phyloP scores from a whole-genome alignment of 2,113 vertebrate genomes.

The Odocoileus virginianus region DNA sequence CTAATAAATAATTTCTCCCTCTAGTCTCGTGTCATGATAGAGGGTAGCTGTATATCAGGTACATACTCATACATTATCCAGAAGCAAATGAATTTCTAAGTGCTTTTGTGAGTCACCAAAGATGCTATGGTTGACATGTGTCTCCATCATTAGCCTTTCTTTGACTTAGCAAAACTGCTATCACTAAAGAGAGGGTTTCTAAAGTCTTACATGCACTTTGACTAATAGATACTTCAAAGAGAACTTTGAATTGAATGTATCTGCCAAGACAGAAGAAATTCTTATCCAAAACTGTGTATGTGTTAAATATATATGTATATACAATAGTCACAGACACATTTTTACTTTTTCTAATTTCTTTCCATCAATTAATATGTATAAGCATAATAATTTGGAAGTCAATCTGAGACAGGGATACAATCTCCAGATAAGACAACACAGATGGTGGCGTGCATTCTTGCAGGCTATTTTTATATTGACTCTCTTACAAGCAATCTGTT shows the following conservation, averaged over 20 bases:
- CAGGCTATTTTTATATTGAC: conserved; percentile 71
- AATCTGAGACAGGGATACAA: conserved; percentile 49
- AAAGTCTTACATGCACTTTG: neutral
- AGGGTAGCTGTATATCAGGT: neutral
- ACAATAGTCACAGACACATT: conserved; percentile 48
- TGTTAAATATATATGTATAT: conserved; percentile 27
- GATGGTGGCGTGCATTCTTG: conserved; percentile 60
- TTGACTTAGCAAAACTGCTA: conserved; percentile 41
- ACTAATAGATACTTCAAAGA: conserved; percentile 8
- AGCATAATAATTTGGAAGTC: conserved; percentile 72
- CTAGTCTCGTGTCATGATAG: neutral
- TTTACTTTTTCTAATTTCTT: conserved; percentile 58
- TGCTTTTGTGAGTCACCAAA: neutral
- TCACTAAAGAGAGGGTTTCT: conserved; percentile 10
- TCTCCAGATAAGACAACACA: conserved; percentile 70
- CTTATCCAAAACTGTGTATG: conserved; percentile 18
- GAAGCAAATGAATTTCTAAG: conserved; percentile 43
- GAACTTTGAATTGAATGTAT: conserved; percentile 29
- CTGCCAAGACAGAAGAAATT: conserved; percentile 53
- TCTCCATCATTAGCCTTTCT: conserved; percentile 21
- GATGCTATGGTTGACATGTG: neutral
- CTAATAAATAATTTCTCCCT: neutral
- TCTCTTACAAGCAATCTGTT: conserved; percentile 67
- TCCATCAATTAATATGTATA: conserved; percentile 72
- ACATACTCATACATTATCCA: conserved; percentile 10